These are phyloP conservation scores for Bhutanitis thaidina DNA, from an alignment of 2,888 invertebrate genomes.

Conservation along the genomic window DNA sequence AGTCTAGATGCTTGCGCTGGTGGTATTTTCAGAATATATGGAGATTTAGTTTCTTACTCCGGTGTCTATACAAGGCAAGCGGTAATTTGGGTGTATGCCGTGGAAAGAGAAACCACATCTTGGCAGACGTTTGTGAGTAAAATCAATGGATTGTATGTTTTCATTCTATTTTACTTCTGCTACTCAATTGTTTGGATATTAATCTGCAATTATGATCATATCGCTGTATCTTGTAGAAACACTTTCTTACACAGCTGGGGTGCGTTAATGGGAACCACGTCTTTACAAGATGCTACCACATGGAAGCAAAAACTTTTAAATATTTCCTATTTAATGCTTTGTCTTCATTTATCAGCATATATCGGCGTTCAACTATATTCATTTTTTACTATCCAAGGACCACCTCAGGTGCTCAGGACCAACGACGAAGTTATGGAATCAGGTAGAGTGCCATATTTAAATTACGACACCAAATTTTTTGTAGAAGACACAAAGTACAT, in stretches of 20 bases:
- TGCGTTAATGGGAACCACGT: conserved; percentile 44
- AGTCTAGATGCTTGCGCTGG: conserved; percentile 56
- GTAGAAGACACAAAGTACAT: conserved; percentile 41
- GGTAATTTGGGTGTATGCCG: conserved; percentile 51
- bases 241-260: conserved; percentile 53
- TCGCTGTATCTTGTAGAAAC: conserved; percentile 32
- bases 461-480: conserved; percentile 41
- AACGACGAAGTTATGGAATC: conserved; percentile 48
- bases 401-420: conserved; percentile 44
- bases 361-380: conserved; percentile 53
- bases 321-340: conserved; percentile 45
- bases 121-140: conserved; percentile 49
- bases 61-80: conserved; percentile 51
- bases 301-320: conserved; percentile 54
- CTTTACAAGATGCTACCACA: conserved; percentile 41
- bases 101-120: conserved; percentile 40
- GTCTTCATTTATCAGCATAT: conserved; percentile 50
- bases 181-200: conserved; percentile 46
- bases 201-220: conserved; percentile 39
- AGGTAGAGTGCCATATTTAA: conserved; percentile 40
- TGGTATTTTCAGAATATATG: conserved; percentile 52
- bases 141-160: conserved; percentile 46
- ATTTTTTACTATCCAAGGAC: conserved; percentile 50
- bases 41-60: conserved; percentile 53
- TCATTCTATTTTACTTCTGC: conserved; percentile 47